These are phyloP conservation scores for Tapirus terrestris DNA, from an alignment of 2,113 vertebrate genomes.

Conservation along the genomic window DNA sequence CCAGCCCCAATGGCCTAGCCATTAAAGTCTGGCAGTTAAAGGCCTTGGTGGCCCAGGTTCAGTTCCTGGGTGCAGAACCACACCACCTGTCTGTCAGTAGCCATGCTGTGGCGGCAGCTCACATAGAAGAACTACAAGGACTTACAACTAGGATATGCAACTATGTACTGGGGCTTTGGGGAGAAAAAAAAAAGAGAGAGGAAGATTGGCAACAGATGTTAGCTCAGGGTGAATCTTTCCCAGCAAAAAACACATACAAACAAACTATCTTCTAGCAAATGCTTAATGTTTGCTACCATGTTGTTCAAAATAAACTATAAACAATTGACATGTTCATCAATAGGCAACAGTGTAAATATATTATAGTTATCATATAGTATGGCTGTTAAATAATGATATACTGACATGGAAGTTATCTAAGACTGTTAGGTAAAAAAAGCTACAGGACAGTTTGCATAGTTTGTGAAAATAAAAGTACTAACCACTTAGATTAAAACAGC, in stretches of 20 bases:
- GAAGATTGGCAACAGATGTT: too few relatives aligned
- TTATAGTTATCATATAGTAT: neutral
- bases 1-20: too few relatives aligned
- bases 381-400: neutral
- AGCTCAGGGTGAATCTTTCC: too few relatives aligned
- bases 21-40: too few relatives aligned
- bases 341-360: neutral
- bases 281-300: neutral
- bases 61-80: too few relatives aligned
- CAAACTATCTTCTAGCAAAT: neutral
- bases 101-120: too few relatives aligned
- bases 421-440: neutral
- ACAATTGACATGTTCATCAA: neutral
- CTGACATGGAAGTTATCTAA: neutral
- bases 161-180: too few relatives aligned
- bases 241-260: neutral
- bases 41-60: too few relatives aligned
- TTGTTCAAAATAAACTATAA: neutral
- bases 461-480: conserved; percentile 12
- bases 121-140: too few relatives aligned
- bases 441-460: neutral
- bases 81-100: too few relatives aligned
- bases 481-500: neutral
- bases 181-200: too few relatives aligned
- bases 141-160: too few relatives aligned